A percentile compares a stretch with the other conserved stretches of the same genome.
phyloP scores from a whole-genome alignment of 2,113 vertebrate species.

The Hymenochirus boettgeri region DNA sequence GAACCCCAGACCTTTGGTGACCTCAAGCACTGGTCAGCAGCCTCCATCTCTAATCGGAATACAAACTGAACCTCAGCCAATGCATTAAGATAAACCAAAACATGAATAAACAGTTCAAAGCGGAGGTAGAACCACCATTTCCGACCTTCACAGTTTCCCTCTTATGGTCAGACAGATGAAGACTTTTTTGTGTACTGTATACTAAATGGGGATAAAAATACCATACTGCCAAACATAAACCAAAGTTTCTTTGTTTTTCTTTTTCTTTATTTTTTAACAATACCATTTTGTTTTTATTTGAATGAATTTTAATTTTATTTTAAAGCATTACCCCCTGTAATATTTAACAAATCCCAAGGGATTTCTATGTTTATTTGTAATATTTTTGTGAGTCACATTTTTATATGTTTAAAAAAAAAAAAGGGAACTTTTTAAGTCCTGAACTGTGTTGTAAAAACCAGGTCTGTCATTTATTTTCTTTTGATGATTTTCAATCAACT shows the following conservation, averaged over 20 bases:
- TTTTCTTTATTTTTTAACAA: too few species aligned
- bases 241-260: slow-evolving; percentile 51
- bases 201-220: too few species aligned
- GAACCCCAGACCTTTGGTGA: slow-evolving; percentile 80
- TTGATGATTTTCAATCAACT: neutral
- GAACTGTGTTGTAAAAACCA: neutral
- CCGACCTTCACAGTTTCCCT: neutral
- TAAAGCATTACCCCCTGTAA: slow-evolving; percentile 57
- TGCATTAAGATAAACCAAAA: slow-evolving; percentile 62
- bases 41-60: slow-evolving; percentile 76
- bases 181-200: slow-evolving; percentile 53
- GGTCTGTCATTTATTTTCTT: neutral
- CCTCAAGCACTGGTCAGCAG: slow-evolving; percentile 64
- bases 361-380: slow-evolving; percentile 44
- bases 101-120: slow-evolving; percentile 37
- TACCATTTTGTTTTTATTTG: slow-evolving; percentile 61
- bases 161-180: slow-evolving; percentile 5
- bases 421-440: neutral
- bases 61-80: slow-evolving; percentile 78
- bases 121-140: neutral
- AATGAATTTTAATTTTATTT: slow-evolving; percentile 62
- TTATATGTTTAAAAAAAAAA: slow-evolving; percentile 9
- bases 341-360: slow-evolving; percentile 50
- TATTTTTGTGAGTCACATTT: slow-evolving; percentile 39
- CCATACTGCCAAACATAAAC: slow-evolving; percentile 44